A percentile compares a stretch with the other conserved stretches of the same genome.
Evolutionary conservation across 2,888 invertebrate genomes (phyloP).

Genomic region (Allacma fusca): DNA sequence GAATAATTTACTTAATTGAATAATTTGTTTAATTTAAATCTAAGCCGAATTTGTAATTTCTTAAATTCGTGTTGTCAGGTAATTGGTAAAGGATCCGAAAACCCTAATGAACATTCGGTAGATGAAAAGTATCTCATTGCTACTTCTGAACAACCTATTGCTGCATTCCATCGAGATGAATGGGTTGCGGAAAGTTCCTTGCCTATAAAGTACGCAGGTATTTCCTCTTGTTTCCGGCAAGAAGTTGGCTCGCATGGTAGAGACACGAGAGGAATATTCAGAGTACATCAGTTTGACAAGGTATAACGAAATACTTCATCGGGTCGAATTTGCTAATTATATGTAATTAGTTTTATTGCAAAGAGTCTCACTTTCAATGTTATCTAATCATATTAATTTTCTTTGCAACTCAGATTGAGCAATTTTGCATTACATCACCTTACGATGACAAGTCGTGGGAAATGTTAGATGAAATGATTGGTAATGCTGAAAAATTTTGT

Average conservation of each 20-base stretch:
- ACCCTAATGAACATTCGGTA: constrained; percentile 74
- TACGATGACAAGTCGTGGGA: constrained; percentile 96
- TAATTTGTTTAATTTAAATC: too few species aligned
- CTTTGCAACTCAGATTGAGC: constrained; percentile 77
- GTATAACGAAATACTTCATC: constrained; percentile 65
- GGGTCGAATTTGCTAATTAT: too few species aligned
- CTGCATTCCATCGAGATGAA: constrained; percentile 96
- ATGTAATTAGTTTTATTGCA: too few species aligned
- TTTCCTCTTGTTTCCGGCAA: constrained; percentile 98
- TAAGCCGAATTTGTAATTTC: too few species aligned
- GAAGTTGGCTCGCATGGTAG: constrained; percentile 99
- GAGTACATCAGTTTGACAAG: constrained; percentile 99
- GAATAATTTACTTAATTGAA: too few species aligned
- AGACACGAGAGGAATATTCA: constrained; percentile 97
- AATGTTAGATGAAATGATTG: constrained; percentile 98
- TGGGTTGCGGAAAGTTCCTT: constrained; percentile 88
- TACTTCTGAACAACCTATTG: constrained; percentile 99
- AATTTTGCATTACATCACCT: constrained; percentile 96
- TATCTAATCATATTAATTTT: too few species aligned
- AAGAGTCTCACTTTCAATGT: too few species aligned
- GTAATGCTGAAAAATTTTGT: constrained; percentile 92
- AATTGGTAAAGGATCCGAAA: constrained; percentile 85
- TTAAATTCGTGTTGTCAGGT: too few species aligned
- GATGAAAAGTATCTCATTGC: constrained; percentile 99
- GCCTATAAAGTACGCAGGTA: constrained; percentile 94